phyloP scores from a whole-genome alignment of 2,113 vertebrate species.

The Okapia johnstoni region DNA sequence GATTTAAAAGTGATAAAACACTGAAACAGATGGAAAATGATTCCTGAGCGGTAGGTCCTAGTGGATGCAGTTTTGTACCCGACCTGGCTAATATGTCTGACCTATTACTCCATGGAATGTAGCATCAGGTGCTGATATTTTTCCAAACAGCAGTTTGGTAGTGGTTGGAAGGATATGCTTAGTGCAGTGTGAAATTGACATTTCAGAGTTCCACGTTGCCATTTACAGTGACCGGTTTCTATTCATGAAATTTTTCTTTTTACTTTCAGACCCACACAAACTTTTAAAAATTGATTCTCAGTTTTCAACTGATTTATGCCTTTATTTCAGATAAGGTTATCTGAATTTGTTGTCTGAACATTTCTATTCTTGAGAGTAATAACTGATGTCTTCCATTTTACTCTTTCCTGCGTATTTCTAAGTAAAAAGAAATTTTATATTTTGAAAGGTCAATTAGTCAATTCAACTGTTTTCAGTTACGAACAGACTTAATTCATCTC shows the following conservation, averaged over 20 bases:
- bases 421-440: background rate
- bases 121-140: slow-evolving; percentile 46
- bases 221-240: slow-evolving; percentile 7
- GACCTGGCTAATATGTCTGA: background rate
- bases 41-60: background rate
- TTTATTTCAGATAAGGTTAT: slow-evolving; percentile 13
- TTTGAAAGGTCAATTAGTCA: slow-evolving; percentile 10
- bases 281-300: slow-evolving; percentile 18
- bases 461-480: background rate
- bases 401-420: background rate
- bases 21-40: slow-evolving; percentile 17
- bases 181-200: slow-evolving; percentile 52
- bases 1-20: background rate
- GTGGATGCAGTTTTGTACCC: background rate
- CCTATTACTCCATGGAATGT: background rate
- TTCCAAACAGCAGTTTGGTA: background rate
- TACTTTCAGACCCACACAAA: background rate
- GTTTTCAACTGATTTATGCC: slow-evolving; percentile 32
- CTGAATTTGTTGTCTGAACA: background rate
- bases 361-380: background rate
- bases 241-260: slow-evolving; percentile 25
- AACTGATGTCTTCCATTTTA: background rate
- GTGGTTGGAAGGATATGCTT: background rate
- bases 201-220: slow-evolving; percentile 33
- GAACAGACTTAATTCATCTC: background rate